A percentile compares a stretch with the other conserved stretches of the same genome.
Evolutionary conservation across 2,888 invertebrate species (phyloP).

Genomic region (Hylaea fasciaria): DNA sequence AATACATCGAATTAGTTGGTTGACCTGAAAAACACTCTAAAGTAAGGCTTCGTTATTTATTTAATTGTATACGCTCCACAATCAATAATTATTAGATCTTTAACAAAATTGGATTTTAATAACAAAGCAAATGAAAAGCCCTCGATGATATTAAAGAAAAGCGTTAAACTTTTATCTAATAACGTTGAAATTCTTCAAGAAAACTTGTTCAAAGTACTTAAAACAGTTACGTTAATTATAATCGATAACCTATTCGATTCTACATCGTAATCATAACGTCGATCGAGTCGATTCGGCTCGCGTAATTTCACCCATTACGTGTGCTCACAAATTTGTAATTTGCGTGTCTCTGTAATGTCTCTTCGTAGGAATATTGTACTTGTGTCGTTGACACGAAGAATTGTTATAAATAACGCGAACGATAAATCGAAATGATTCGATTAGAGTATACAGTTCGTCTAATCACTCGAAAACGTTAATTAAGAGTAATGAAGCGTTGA

Average conservation of each 20-base stretch:
- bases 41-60: conserved; percentile 36
- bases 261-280: conserved; percentile 72
- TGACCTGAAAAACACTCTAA: conserved; percentile 9
- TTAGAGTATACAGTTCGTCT: conserved; percentile 58
- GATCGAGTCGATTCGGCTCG: conserved; percentile 71
- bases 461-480: conserved; percentile 73
- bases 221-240: conserved; percentile 74
- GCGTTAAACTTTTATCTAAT: conserved; percentile 67
- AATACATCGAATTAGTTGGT: background rate
- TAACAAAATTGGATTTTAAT: conserved; percentile 74
- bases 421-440: conserved; percentile 43
- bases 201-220: conserved; percentile 70
- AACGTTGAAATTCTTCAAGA: conserved; percentile 66
- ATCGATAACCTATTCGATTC: conserved; percentile 73
- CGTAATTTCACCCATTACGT: conserved; percentile 74
- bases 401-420: conserved; percentile 43
- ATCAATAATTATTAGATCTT: conserved; percentile 54
- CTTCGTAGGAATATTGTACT: conserved; percentile 56
- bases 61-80: conserved; percentile 44
- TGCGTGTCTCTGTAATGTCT: conserved; percentile 58
- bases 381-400: conserved; percentile 52
- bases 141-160: conserved; percentile 65
- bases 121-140: conserved; percentile 70
- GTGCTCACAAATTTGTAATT: conserved; percentile 68
- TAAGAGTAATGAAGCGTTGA: conserved; percentile 71